Conservation (phyloP, 2,113 vertebrate species). For the Nibea albiflora region DNA sequence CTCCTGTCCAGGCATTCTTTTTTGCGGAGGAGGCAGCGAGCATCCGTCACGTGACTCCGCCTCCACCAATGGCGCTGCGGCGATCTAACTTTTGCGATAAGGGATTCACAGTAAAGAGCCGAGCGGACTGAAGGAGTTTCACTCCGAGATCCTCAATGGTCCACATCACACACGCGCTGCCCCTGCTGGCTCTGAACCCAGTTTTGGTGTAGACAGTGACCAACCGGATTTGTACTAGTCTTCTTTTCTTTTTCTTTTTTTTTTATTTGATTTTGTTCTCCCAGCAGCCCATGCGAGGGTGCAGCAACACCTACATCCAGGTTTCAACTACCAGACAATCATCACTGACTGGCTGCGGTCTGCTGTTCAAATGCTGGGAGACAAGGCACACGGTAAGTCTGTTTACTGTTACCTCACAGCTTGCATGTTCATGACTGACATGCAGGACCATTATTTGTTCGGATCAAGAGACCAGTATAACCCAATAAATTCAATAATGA, state of each 20-base stretch:
- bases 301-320: constrained; percentile 44
- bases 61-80: constrained; percentile 70
- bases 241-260: not conserved
- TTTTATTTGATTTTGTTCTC: not conserved
- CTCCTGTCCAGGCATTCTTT: constrained; percentile 54
- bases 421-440: not conserved
- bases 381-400: constrained; percentile 80
- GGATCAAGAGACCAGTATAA: not conserved
- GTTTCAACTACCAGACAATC: constrained; percentile 37
- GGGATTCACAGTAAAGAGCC: constrained; percentile 62
- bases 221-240: constrained; percentile 14
- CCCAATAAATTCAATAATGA: not conserved
- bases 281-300: constrained; percentile 57
- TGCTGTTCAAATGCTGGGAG: constrained; percentile 76
- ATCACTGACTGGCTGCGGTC: constrained; percentile 40
- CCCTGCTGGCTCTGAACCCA: not conserved
- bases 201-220: not conserved
- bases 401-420: not conserved
- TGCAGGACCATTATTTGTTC: not conserved
- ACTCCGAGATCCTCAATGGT: constrained; percentile 49
- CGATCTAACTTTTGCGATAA: constrained; percentile 61
- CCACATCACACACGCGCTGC: constrained; percentile 10
- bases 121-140: constrained; percentile 60
- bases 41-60: constrained; percentile 73
- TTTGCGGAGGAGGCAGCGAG: constrained; percentile 19